Evolutionary conservation across 2,797 vertebrate species (phyloP).

Genomic region (Acestrorhynchus altus): DNA sequence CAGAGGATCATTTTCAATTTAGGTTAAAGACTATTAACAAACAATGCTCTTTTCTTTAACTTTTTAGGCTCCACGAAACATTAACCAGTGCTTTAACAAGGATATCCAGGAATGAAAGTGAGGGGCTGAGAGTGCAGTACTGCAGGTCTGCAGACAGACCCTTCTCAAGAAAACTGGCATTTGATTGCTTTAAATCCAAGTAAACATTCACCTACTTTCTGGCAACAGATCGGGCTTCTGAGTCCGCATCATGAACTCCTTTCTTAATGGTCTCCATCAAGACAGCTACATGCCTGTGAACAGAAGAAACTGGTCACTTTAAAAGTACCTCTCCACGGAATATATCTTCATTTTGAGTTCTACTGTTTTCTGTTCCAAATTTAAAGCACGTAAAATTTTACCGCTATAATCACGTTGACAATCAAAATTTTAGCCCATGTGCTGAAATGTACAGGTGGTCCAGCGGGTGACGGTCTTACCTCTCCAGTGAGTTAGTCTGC

Average conservation of each 20-base stretch:
- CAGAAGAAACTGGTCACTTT: slow-evolving; percentile 18
- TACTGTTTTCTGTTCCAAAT: not conserved
- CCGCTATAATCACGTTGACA: not conserved
- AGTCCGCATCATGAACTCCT: slow-evolving; percentile 93
- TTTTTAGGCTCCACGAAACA: no score
- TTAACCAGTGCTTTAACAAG: no score
- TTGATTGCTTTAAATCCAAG: no score
- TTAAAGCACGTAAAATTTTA: not conserved
- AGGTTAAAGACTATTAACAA: no score
- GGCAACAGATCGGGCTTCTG: slow-evolving; percentile 92
- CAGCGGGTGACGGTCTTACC: slow-evolving; percentile 70
- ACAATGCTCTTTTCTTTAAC: no score
- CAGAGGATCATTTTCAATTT: no score
- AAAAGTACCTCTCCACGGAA: not conserved
- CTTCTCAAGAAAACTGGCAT: no score
- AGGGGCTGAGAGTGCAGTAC: no score
- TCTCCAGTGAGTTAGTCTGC: slow-evolving; percentile 90
- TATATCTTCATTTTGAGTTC: not conserved
- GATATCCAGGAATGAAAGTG: no score
- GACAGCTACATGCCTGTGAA: slow-evolving; percentile 85
- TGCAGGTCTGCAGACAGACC: no score
- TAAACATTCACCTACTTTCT: slow-evolving; percentile 84
- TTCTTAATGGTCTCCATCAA: slow-evolving; percentile 95
- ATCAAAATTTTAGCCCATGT: not conserved
- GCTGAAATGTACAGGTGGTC: not conserved